Evolutionary conservation across 2,888 invertebrate species (phyloP).

Genomic region (Acrobasis consociella): DNA sequence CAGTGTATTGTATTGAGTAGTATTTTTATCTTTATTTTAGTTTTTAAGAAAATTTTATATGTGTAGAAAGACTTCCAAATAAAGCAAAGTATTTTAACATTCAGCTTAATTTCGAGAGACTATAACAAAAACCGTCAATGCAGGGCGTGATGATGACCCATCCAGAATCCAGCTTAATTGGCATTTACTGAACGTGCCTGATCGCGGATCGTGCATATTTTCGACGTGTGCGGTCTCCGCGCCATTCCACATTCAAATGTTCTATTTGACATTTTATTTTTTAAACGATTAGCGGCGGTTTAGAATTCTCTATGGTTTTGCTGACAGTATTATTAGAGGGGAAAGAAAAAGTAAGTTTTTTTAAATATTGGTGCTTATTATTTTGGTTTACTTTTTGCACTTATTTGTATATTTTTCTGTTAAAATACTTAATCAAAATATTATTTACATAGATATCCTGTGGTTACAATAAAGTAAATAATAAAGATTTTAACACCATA

Average conservation of each 20-base stretch:
- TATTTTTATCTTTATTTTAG: no score
- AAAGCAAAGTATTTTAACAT: not conserved
- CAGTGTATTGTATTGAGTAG: no score
- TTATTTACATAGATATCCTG: no score
- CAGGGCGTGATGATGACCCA: constrained; percentile 11
- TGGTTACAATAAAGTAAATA: no score
- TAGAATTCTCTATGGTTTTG: constrained; percentile 19
- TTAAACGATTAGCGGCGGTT: constrained; percentile 24
- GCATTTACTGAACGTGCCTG: constrained; percentile 46
- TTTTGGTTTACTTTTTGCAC: no score
- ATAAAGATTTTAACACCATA: no score
- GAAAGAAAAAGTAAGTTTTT: not conserved
- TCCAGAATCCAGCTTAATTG: constrained; percentile 24
- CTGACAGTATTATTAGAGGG: constrained; percentile 3
- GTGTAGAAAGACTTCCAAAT: not conserved
- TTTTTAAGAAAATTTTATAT: no score
- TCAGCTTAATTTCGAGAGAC: not conserved
- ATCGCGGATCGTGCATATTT: constrained; percentile 53
- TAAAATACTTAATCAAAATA: no score
- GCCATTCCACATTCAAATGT: constrained; percentile 56
- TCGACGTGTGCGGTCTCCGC: constrained; percentile 66
- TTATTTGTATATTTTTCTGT: no score
- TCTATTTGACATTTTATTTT: constrained; percentile 27
- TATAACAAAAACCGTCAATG: not conserved
- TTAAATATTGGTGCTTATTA: not conserved